These are phyloP conservation scores for Halictus quadricinctus DNA, from an alignment of 2,888 invertebrate species.

Conservation along the genomic window DNA sequence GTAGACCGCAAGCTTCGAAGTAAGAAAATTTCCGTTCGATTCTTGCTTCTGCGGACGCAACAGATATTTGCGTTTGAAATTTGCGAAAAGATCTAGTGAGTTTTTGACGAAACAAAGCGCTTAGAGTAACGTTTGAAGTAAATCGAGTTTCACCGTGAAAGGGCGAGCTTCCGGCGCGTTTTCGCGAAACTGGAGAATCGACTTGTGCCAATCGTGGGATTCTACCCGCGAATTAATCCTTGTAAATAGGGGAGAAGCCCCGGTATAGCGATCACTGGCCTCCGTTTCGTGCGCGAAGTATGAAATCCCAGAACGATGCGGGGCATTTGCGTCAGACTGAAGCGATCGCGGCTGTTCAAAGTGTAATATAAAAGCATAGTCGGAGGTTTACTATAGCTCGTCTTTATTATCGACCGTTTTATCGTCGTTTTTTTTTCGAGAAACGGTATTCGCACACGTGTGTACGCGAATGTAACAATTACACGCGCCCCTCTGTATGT, in stretches of 20 bases:
- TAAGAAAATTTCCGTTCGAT: not conserved
- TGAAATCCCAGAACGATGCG: conserved; percentile 36
- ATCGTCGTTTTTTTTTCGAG: not conserved
- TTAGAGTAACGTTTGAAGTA: not conserved
- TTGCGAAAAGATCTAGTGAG: not conserved
- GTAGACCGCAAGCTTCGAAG: not conserved
- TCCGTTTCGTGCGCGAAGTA: conserved; percentile 2
- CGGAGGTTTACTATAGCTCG: conserved; percentile 57
- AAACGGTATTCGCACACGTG: conserved; percentile 47
- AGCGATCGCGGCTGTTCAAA: conserved; percentile 75
- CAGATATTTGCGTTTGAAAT: not conserved
- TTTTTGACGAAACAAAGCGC: not conserved
- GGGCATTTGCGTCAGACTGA: conserved; percentile 71
- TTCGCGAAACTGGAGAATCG: not conserved
- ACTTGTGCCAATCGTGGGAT: conserved; percentile 41
- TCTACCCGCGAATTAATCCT: conserved; percentile 32
- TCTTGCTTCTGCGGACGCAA: not conserved
- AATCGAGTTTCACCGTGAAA: not conserved
- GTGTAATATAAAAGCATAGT: conserved; percentile 75
- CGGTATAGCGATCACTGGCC: not conserved
- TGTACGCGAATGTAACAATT: not conserved
- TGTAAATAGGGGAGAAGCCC: conserved; percentile 59
- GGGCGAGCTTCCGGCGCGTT: not conserved
- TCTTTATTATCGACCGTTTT: conserved; percentile 60
- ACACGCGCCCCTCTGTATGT: conserved; percentile 49